Conservation (phyloP, 1,140 invertebrate genomes). For the Drosophila ficusphila region DNA sequence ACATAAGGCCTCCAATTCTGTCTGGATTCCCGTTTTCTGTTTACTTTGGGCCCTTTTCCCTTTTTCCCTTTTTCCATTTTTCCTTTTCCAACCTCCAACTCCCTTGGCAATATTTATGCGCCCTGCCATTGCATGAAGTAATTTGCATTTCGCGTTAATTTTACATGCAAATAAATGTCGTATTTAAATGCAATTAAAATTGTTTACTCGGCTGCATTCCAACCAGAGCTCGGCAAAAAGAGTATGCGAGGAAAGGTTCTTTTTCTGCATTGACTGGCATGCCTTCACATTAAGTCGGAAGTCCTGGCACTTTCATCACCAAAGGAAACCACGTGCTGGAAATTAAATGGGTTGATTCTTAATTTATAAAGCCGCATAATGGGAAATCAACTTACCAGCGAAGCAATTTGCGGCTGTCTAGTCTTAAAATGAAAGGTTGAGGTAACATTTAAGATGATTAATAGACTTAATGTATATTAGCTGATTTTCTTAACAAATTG, state of each 20-base stretch:
- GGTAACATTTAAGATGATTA: too few species aligned
- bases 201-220: conserved; percentile 77
- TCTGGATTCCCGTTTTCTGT: conserved; percentile 15
- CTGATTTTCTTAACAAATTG: too few species aligned
- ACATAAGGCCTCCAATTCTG: conserved; percentile 38
- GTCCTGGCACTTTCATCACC: conserved; percentile 3
- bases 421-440: neutral
- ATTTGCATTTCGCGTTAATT: conserved; percentile 82
- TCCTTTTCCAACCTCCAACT: neutral
- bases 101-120: conserved; percentile 42
- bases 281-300: conserved; percentile 39
- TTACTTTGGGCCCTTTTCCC: conserved; percentile 1
- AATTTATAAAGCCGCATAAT: conserved; percentile 65
- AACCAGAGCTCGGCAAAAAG: conserved; percentile 23
- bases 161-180: conserved; percentile 84
- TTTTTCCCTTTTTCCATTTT: too few species aligned
- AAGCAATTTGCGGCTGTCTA: neutral
- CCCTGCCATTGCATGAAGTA: conserved; percentile 54
- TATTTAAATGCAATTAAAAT: conserved; percentile 84
- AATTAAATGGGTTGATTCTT: conserved; percentile 58
- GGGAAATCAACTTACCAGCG: conserved; percentile 32
- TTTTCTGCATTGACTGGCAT: conserved; percentile 16
- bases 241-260: conserved; percentile 3
- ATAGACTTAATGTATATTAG: too few species aligned
- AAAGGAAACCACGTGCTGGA: conserved; percentile 33